Base-by-base conservation (phyloP, 2,888 invertebrate genomes). In the Schizaphis graminum region DNA sequence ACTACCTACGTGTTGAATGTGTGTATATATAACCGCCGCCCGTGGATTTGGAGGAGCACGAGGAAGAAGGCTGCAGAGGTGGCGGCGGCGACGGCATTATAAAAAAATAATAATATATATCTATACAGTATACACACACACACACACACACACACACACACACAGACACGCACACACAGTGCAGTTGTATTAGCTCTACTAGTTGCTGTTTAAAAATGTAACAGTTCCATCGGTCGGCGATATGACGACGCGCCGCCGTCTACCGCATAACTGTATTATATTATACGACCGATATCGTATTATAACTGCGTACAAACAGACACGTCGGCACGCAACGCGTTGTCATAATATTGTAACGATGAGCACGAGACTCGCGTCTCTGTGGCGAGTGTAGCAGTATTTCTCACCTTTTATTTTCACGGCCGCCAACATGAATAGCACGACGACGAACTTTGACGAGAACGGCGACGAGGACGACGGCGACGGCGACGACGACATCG, bases 1-100 rank as follows among this genome's bases (percentile, higher is more conserved):
- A 53, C 53, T 53, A 53, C 53, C 61, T 92, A 92, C 87, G 92
- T 92, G 92, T 92, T 87, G 91, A 92, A 61, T 85, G 84, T 86
- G 86, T 35, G 85, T n/a, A 28, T n/a, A 26, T n/a, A 26, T 3
- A 3, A 47, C 56, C 13, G 1, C 61, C 7, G 26, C 49, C n/a
- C 28, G 21, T 3, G 41, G 57, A n/a, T 16, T 26, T 53, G 24
- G n/a, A n/a, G 49, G 7, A 24, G 24, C 3, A 35, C n/a, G 7
- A 47, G 57, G 8, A 16, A 44, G 3, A 41, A 26, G 57, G 26
- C 41, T 49, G 13, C 35, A 28, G 16, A 16, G 49, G 13, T 8
- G 49, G 13, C 24, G 21, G n/a, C 3, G 26, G 49, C 4, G 35
- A 35, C 7, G 53, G 11, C 13, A 56, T 28, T 77, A 35, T 35